A percentile compares a stretch with the other conserved stretches of the same genome.
These are phyloP conservation scores for Orycteropus afer DNA, from an alignment of 2,113 vertebrate genomes.

Conservation along the genomic window DNA sequence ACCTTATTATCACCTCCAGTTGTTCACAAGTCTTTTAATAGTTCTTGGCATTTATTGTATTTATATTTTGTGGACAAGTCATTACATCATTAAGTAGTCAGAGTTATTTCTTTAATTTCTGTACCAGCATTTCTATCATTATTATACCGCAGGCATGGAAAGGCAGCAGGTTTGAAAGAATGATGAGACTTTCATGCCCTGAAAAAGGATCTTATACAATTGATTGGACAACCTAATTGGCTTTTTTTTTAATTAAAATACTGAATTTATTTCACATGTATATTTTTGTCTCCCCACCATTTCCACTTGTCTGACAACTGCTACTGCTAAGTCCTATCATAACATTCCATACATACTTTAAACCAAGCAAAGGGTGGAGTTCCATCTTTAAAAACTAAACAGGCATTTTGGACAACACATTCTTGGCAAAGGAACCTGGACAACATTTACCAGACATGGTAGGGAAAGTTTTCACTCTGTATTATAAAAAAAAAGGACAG, in stretches of 20 bases:
- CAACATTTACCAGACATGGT: too few relatives aligned
- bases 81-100: not conserved
- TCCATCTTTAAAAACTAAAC: too few relatives aligned
- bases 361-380: too few relatives aligned
- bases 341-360: too few relatives aligned
- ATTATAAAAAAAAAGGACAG: too few relatives aligned
- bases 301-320: too few relatives aligned
- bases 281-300: too few relatives aligned
- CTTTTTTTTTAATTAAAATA: slow-evolving; percentile 4
- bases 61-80: not conserved
- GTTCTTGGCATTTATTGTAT: not conserved
- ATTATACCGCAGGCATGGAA: not conserved
- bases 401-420: too few relatives aligned
- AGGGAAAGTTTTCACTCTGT: too few relatives aligned
- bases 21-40: not conserved
- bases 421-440: too few relatives aligned
- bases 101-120: not conserved
- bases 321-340: too few relatives aligned
- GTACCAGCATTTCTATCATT: not conserved
- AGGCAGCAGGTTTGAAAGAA: not conserved
- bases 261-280: too few relatives aligned
- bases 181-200: not conserved
- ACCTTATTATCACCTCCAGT: not conserved
- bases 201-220: not conserved
- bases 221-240: not conserved